These are phyloP conservation scores for Venusia cambrica DNA, from an alignment of 2,888 invertebrate species.

Conservation along the genomic window DNA sequence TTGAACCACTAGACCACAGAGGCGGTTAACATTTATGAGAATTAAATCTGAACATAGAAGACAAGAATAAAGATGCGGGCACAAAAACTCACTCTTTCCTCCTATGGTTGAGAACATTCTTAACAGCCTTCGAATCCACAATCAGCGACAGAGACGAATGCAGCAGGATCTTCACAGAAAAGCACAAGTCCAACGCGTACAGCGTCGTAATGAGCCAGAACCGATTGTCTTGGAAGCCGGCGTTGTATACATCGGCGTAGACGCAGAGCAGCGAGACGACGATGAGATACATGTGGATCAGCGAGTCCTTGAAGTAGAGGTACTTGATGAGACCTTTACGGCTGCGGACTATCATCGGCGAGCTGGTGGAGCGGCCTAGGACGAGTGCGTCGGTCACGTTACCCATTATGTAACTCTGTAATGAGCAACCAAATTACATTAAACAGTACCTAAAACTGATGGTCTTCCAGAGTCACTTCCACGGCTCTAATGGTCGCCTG, in stretches of 20 bases:
- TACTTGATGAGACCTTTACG: conserved; percentile 34
- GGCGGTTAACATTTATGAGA: too few species aligned
- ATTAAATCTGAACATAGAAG: too few species aligned
- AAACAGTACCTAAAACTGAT: too few species aligned
- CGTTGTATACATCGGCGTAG: conserved; percentile 56
- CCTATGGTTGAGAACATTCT: conserved; percentile 33
- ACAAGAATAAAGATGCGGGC: too few species aligned
- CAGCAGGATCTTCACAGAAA: conserved; percentile 50
- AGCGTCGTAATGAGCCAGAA: conserved; percentile 37
- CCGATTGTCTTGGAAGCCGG: conserved; percentile 55
- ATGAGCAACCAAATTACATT: too few species aligned
- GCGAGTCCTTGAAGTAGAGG: conserved; percentile 39
- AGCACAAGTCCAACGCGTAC: conserved; percentile 52
- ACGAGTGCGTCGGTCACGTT: conserved; percentile 21
- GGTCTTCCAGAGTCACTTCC: too few species aligned
- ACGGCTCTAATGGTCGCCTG: too few species aligned
- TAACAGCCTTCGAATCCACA: conserved; percentile 29
- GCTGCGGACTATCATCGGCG: conserved; percentile 17
- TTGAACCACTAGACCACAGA: too few species aligned
- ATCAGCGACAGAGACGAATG: conserved; percentile 42
- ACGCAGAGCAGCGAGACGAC: conserved; percentile 47
- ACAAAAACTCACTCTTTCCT: conserved; percentile 42
- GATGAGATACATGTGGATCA: conserved; percentile 48
- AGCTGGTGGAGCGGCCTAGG: conserved; percentile 21
- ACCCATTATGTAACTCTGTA: conserved; percentile 49